phyloP scores from a whole-genome alignment of 2,888 invertebrate species.

The Volucella bombylans region DNA sequence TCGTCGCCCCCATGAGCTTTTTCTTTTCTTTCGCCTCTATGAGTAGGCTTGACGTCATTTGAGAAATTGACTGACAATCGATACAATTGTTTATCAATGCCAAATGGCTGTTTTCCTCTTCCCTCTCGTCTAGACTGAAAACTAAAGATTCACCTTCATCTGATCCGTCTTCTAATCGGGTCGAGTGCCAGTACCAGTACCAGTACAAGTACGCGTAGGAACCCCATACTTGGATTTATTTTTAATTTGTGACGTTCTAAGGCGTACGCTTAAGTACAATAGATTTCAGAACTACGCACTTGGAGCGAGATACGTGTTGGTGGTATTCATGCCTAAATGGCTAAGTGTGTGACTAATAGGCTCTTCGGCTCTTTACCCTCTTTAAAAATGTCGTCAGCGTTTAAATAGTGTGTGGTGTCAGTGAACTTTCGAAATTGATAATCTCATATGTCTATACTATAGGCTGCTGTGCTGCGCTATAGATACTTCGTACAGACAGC shows the following conservation, averaged over 20 bases:
- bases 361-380: neutral
- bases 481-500: neutral
- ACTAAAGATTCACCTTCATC: constrained; percentile 13
- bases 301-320: neutral
- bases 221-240: constrained; percentile 15
- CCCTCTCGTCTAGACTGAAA: neutral
- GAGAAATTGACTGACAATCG: constrained; percentile 47
- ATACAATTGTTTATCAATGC: constrained; percentile 55
- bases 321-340: neutral
- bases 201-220: neutral
- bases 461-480: neutral
- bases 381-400: constrained; percentile 5
- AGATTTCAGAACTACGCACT: constrained; percentile 14
- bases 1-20: neutral
- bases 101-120: constrained; percentile 12
- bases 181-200: neutral
- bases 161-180: neutral
- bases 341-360: constrained; percentile 32
- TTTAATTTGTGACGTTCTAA: constrained; percentile 41
- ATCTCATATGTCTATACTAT: neutral
- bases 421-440: constrained; percentile 31
- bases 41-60: constrained; percentile 23
- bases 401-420: constrained; percentile 14
- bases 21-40: neutral
- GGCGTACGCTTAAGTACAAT: neutral